Evolutionary conservation across 1,140 invertebrate genomes (phyloP), one percentile per base, ranked within the genome.

Genomic region (Panonychus citri): DNA sequence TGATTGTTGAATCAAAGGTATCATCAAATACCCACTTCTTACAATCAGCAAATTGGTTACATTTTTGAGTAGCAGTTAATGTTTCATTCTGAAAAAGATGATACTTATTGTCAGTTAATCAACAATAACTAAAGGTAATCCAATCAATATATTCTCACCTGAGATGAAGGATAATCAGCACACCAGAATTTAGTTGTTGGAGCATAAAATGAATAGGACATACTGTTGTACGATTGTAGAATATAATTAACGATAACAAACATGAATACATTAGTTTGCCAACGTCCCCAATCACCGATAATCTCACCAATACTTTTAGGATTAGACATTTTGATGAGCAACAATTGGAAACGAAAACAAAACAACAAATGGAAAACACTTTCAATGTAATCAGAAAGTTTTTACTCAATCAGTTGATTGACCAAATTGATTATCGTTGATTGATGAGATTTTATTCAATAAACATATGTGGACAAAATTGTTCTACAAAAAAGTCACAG

Each of bases 141-240:
- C 42, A n/a, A 19, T 19, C 7, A n/a, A 34, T 34, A 5, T 7
- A 7, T 34, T 34, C 43, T 46, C n/a, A 46, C 43, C 43, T 46
- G n/a, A 24, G 43, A 46, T 7, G 5, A 19, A 1, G 43, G 17
- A 46, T 46, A n/a, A 19, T 46, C 43, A 3, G 43, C 28, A 51
- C 60, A 61, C 52, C 57, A 51, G 25, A 55, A 59, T 15, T 61
- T 57, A 3, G 54, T 48, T 10, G 59, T 59, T 13, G 60, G 54
- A 1, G 60, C 55, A 46, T 42, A 53, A 53, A 61, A 61, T 12
- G 55, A 43, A 17, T 57, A 50, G 7, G 37, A 50, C 37, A 61
- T 26, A 42, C 59, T 61, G 37, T 61, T 59, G 21, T 46, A 53
- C 2, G 57, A 26, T 37, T 39, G n/a, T 4, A 59, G 50, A 17